phyloP scores from a whole-genome alignment of 2,888 invertebrate genomes.

The Leptopterna dolabrata region DNA sequence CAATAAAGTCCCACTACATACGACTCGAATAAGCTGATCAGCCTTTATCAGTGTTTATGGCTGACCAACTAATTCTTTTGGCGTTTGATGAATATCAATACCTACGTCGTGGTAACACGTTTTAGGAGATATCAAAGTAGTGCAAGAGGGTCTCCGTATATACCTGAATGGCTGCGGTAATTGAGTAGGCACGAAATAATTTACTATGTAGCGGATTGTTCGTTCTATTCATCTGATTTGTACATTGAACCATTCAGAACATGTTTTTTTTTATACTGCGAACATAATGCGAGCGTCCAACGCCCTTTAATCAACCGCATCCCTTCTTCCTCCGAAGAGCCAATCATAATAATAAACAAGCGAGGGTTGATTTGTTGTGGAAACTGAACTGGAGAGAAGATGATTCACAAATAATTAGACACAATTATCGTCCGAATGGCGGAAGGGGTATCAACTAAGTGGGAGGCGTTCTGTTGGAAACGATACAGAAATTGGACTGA shows the following conservation, averaged over 20 bases:
- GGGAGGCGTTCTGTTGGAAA: slow-evolving; percentile 38
- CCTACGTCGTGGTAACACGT: too few species aligned
- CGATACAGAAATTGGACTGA: slow-evolving; percentile 19
- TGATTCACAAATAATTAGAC: slow-evolving; percentile 35
- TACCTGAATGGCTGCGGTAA: too few species aligned
- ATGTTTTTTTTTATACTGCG: neutral
- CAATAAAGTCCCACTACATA: too few species aligned
- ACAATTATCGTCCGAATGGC: neutral
- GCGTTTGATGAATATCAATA: too few species aligned
- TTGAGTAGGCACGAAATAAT: too few species aligned
- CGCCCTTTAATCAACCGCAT: neutral
- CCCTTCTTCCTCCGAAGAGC: neutral
- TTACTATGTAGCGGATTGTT: too few species aligned
- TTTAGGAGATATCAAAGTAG: too few species aligned
- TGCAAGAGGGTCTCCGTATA: too few species aligned
- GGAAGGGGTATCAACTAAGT: neutral
- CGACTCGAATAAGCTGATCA: too few species aligned
- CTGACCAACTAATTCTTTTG: too few species aligned
- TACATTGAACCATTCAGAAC: neutral
- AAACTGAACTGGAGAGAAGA: neutral
- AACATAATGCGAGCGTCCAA: neutral
- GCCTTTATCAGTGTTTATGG: too few species aligned
- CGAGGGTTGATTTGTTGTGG: neutral
- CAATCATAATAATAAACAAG: slow-evolving; percentile 3
- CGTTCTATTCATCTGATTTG: too few species aligned